phyloP scores from a whole-genome alignment of 2,888 invertebrate species.

The Pandemis corylana region DNA sequence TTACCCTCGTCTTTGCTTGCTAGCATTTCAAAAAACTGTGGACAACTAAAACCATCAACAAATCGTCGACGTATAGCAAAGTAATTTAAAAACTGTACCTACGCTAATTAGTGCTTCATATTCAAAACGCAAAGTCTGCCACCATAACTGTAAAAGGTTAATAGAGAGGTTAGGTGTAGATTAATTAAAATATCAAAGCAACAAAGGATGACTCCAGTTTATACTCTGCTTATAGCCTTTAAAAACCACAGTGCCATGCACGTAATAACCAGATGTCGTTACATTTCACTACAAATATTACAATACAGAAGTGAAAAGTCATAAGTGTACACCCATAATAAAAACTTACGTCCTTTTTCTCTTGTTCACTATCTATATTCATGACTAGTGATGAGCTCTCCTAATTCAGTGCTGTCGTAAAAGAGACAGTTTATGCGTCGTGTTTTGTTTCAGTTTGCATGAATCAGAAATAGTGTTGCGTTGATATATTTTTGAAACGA shows the following conservation, averaged over 20 bases:
- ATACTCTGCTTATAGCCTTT: background rate
- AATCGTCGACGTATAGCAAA: too few species aligned
- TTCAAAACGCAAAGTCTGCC: too few species aligned
- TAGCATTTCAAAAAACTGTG: too few species aligned
- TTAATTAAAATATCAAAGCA: background rate
- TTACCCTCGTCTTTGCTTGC: too few species aligned
- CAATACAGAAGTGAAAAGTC: background rate
- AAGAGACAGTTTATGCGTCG: constrained; percentile 48
- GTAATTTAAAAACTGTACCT: too few species aligned
- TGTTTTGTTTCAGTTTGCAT: constrained; percentile 42
- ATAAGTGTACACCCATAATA: background rate
- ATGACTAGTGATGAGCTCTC: constrained; percentile 62
- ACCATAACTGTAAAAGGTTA: too few species aligned
- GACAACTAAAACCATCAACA: too few species aligned
- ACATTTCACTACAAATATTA: constrained; percentile 1
- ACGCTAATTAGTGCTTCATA: too few species aligned
- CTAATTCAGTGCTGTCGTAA: constrained; percentile 72
- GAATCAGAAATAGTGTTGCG: constrained; percentile 32
- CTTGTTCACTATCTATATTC: constrained; percentile 51
- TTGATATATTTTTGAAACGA: constrained; percentile 36
- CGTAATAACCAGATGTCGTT: background rate
- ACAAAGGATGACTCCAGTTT: background rate
- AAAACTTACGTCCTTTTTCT: constrained; percentile 3
- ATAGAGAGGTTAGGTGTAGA: too few species aligned
- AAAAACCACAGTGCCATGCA: background rate